Percentiles rank a stretch among this genome's conserved stretches.
Evolutionary conservation across 1,140 invertebrate genomes (phyloP).

Genomic region (Trichogramma pretiosum): DNA sequence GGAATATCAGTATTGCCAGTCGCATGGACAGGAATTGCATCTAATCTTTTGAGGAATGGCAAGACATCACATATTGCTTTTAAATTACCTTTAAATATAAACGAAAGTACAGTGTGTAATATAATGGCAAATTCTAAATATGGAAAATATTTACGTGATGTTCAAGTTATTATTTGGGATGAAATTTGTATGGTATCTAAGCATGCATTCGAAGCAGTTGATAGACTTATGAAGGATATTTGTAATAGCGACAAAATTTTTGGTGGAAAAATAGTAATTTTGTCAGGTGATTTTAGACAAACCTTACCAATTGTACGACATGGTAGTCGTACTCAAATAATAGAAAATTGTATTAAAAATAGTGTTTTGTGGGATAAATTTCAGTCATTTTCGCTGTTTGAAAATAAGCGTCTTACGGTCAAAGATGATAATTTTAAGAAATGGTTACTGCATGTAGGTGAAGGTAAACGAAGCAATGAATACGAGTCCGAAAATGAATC

Average conservation of each 20-base stretch:
- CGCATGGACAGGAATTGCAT: background rate
- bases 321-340: background rate
- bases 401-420: background rate
- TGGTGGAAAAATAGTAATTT: background rate
- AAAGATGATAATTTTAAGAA: slow-evolving; percentile 2
- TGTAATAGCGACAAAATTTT: background rate
- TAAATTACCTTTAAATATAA: slow-evolving; percentile 1
- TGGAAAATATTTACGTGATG: background rate
- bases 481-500: slow-evolving; percentile 1
- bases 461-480: background rate
- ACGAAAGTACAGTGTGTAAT: background rate
- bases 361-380: background rate
- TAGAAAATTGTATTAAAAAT: slow-evolving; percentile 2
- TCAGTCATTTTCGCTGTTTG: background rate
- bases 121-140: background rate
- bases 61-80: background rate
- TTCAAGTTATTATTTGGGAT: background rate
- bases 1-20: background rate
- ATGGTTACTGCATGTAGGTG: slow-evolving; percentile 12
- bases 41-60: background rate
- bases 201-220: slow-evolving; percentile 1
- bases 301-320: background rate
- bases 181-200: slow-evolving; percentile 4
- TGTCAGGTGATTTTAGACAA: background rate
- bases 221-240: background rate